Evolutionary conservation across 2,888 invertebrate species (phyloP).

Genomic region (Xylota sylvarum): DNA sequence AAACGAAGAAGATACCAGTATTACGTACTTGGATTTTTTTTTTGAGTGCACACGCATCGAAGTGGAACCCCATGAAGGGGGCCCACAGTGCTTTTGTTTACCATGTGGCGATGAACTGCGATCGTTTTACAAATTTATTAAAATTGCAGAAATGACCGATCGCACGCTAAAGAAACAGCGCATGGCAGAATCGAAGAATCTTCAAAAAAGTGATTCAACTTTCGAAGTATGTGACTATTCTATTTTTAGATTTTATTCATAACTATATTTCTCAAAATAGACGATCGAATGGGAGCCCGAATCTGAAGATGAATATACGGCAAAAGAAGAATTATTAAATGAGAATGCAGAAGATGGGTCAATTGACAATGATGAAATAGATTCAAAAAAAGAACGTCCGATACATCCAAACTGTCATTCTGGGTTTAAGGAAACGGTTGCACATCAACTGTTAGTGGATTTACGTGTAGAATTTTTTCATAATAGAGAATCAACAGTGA

Average conservation of each 20-base stretch:
- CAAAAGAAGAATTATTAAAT: not conserved
- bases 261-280: conserved; percentile 48
- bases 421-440: not conserved
- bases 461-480: not conserved
- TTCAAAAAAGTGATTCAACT: conserved; percentile 3
- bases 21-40: conserved; percentile 61
- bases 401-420: not conserved
- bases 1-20: conserved; percentile 48
- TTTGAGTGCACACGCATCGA: conserved; percentile 69
- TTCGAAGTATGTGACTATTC: conserved; percentile 28
- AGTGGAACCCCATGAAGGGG: conserved; percentile 58
- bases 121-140: conserved; percentile 53
- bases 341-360: not conserved
- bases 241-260: conserved; percentile 54
- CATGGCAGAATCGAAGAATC: not conserved
- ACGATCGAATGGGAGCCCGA: conserved; percentile 15
- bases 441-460: not conserved
- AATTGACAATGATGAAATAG: not conserved
- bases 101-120: conserved; percentile 54
- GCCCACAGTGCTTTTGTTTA: conserved; percentile 59
- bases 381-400: not conserved
- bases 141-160: conserved; percentile 58
- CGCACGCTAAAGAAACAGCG: conserved; percentile 9
- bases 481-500: not conserved
- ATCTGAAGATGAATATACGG: not conserved